phyloP scores from a whole-genome alignment of 2,113 vertebrate species.

The Heterotilapia buettikoferi region DNA sequence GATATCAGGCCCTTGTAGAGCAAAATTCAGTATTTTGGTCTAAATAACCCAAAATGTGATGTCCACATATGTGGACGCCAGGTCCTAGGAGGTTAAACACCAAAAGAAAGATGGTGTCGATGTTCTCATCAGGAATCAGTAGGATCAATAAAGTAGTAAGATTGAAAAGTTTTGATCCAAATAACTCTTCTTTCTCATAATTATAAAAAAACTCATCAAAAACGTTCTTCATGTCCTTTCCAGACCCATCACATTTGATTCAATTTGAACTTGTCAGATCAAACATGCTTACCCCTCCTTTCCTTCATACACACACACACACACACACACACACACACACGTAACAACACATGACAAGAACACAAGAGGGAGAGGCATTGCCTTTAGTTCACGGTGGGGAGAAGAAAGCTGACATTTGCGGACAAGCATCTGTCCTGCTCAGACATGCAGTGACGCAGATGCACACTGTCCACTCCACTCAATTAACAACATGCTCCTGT shows the following conservation, averaged over 20 bases:
- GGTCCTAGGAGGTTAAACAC: too few relatives aligned
- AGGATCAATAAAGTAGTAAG: background rate
- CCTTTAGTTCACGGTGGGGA: conserved; percentile 39
- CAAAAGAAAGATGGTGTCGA: background rate
- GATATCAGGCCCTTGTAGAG: too few relatives aligned
- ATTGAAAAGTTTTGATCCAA: background rate
- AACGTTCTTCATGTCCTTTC: conserved; percentile 29
- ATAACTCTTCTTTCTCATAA: background rate
- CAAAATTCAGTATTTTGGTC: too few relatives aligned
- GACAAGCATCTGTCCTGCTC: conserved; percentile 17
- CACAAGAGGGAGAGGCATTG: conserved; percentile 16
- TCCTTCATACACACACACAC: background rate
- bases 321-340: background rate
- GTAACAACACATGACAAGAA: conserved; percentile 45
- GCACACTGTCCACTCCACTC: conserved; percentile 25
- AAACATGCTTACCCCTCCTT: conserved; percentile 51
- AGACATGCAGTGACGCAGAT: conserved; percentile 25
- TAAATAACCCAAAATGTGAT: too few relatives aligned
- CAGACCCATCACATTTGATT: conserved; percentile 60
- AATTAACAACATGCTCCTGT: conserved; percentile 28
- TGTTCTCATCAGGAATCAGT: background rate
- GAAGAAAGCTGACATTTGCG: conserved; percentile 60
- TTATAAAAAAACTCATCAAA: background rate
- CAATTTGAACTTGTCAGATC: conserved; percentile 65
- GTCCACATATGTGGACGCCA: too few relatives aligned